Evolutionary conservation across 2,113 vertebrate genomes (phyloP).

Genomic region (Vicugna pacos): DNA sequence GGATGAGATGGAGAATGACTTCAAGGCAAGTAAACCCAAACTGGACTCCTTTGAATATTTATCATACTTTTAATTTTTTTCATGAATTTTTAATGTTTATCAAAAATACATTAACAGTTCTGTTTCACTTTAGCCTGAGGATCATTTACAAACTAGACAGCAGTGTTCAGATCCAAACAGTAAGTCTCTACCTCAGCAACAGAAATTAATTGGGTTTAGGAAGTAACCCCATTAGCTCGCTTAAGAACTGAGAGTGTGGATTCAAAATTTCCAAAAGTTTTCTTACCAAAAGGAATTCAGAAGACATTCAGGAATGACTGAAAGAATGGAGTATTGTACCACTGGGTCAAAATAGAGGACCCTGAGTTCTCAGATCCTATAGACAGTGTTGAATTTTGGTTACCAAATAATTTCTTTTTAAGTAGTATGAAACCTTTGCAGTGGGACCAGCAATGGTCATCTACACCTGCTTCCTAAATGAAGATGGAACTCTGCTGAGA

Average conservation of each 20-base stretch:
- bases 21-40: conserved; percentile 62
- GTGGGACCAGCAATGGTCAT: not conserved
- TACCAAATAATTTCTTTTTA: not conserved
- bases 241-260: not conserved
- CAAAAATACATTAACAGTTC: conserved; percentile 85
- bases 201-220: conserved; percentile 34
- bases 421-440: not conserved
- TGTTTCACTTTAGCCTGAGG: conserved; percentile 78
- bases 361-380: not conserved
- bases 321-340: not conserved
- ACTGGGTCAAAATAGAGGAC: not conserved
- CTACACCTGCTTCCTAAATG: not conserved
- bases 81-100: conserved; percentile 84
- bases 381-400: not conserved
- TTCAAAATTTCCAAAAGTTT: not conserved
- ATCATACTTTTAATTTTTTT: conserved; percentile 70
- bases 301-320: not conserved
- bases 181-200: conserved; percentile 48
- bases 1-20: conserved; percentile 28
- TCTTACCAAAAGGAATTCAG: not conserved
- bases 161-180: conserved; percentile 76
- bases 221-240: conserved; percentile 44
- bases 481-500: not conserved
- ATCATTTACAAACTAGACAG: conserved; percentile 79
- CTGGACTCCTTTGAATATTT: conserved; percentile 62